Evolutionary conservation across 2,797 vertebrate genomes (phyloP).

Genomic region (Ptychadena robeensis): DNA sequence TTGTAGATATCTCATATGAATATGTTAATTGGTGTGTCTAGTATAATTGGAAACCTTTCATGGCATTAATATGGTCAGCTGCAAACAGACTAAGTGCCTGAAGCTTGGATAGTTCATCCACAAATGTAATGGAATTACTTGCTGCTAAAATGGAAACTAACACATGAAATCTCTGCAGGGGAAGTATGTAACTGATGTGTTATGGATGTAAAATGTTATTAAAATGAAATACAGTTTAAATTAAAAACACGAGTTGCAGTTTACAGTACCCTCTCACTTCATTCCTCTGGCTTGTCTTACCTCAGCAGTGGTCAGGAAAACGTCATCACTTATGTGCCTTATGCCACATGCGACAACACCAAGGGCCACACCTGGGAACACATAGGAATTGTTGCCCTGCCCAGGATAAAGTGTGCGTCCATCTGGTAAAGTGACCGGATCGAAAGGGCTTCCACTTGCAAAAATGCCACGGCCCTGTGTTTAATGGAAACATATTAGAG

Average conservation of each 20-base stretch:
- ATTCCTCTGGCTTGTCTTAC: constrained; percentile 69
- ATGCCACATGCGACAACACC: constrained; percentile 84
- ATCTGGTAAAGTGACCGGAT: constrained; percentile 85
- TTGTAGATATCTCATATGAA: background rate
- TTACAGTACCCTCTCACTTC: background rate
- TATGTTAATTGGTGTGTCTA: background rate
- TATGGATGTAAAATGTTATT: constrained; percentile 9
- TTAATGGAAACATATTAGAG: background rate
- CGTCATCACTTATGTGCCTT: constrained; percentile 80
- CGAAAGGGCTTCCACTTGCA: constrained; percentile 96
- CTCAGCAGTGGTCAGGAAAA: constrained; percentile 93
- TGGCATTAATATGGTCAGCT: background rate
- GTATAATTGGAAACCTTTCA: background rate
- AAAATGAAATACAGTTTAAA: constrained; percentile 3
- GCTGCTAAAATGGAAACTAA: constrained; percentile 13
- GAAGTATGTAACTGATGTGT: background rate
- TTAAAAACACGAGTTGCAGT: background rate
- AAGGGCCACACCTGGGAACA: constrained; percentile 94
- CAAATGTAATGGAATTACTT: constrained; percentile 17
- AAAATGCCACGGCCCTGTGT: constrained; percentile 89
- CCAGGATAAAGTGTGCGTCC: constrained; percentile 88
- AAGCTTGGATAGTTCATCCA: background rate
- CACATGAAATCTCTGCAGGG: constrained; percentile 3
- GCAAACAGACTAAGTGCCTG: background rate
- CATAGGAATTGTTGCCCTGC: constrained; percentile 97